Evolutionary conservation across 2,797 vertebrate species (phyloP).

Genomic region (Enteromius thamalakanensis): DNA sequence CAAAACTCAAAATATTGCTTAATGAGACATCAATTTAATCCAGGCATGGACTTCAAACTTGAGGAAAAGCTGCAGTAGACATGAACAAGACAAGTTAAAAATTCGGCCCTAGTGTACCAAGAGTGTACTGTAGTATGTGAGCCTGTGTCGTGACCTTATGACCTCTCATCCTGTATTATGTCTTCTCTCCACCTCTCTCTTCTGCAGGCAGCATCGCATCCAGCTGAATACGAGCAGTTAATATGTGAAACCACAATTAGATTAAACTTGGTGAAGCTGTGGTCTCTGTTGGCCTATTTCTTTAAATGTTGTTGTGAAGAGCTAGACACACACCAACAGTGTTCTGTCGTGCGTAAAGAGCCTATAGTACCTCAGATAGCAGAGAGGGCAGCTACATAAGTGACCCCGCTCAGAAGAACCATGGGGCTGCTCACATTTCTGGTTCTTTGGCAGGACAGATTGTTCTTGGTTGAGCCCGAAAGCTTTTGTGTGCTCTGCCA

Average conservation of each 20-base stretch:
- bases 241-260: not conserved
- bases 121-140: conserved; percentile 17
- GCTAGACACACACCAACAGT: not conserved
- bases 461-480: conserved; percentile 46
- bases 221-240: not conserved
- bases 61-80: too few species aligned
- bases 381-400: conserved; percentile 66
- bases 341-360: not conserved
- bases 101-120: too few species aligned
- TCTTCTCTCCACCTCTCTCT: not conserved
- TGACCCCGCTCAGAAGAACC: conserved; percentile 68
- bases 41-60: too few species aligned
- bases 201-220: not conserved
- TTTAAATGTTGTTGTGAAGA: not conserved
- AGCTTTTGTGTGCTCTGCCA: conserved; percentile 45
- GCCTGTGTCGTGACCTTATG: conserved; percentile 33
- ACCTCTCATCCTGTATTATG: not conserved
- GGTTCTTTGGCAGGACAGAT: conserved; percentile 67
- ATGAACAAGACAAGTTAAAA: too few species aligned
- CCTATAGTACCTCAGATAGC: conserved; percentile 61
- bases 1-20: too few species aligned
- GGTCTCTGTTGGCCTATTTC: not conserved
- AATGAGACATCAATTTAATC: too few species aligned
- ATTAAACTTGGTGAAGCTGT: not conserved
- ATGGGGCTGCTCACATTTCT: conserved; percentile 70